Base-by-base conservation (phyloP, 2,888 invertebrate species). In the Dicycla oo region DNA sequence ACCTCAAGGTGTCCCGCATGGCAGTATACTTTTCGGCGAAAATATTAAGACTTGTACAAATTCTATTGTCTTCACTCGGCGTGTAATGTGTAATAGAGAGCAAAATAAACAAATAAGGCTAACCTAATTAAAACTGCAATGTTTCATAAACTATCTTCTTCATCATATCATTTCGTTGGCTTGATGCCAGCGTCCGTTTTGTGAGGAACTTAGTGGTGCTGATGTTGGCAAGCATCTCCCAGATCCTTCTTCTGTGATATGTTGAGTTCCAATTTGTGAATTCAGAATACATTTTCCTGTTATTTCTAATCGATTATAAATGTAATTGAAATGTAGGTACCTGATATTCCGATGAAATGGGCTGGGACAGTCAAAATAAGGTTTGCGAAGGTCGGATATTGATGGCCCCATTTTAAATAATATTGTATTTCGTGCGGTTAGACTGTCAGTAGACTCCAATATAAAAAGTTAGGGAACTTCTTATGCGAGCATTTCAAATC, bases 111-210 rank as follows among this genome's bases (percentile, higher is more conserved):
- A 76, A 80, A 64, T 64, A 80, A 51, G 49, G 20, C 1, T 69
- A 66, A 66, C 69, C 62, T 64, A 82, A 80, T 80, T 80, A 82
- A 73, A 79, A 73, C 38, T 64, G 79, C 57, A 78, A 67, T 82
- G 74, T 78, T 69, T 82, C 69, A 73, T 57, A 64, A 43, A 57
- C 69, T 78, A 40, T 54, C 78, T 72, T 63, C 66, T 40, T 64
- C 64, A 82, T 63, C 45, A 68, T 79, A 81, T 62, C 51, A 38
- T 53, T 69, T 56, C 40, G 0, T 45, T 82, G 80, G 80, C 79
- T 8, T 11, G 6, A 3, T 40, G 83, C 80, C 80, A 80, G 80
- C 43, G 73, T 79, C 53, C 51, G 82, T 65, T 80, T 60, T 58
- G 69, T 66, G 47, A 58, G 73, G 66, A 78, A 70, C 82, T 76